Percentiles rank a stretch among this genome's conserved stretches.
Conservation (phyloP, 2,888 invertebrate species). For the Himalopsyche tibetana region DNA sequence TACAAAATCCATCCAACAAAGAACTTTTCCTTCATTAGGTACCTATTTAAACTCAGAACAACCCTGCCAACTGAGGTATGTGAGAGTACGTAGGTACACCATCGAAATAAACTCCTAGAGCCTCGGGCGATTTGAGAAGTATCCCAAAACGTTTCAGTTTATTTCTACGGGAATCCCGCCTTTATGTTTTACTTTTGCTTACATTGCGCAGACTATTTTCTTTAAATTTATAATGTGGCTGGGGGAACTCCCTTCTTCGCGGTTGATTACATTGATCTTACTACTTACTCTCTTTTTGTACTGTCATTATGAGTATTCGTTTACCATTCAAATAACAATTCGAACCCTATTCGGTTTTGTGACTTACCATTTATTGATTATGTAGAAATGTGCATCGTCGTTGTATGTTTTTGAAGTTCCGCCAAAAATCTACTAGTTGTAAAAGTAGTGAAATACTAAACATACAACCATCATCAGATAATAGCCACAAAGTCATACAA, state of each 20-base stretch:
- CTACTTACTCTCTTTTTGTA: slow-evolving; percentile 21
- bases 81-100: neutral
- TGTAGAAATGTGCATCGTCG: too few species aligned
- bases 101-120: slow-evolving; percentile 52
- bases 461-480: too few species aligned
- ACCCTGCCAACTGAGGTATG: slow-evolving; percentile 2
- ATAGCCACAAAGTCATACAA: too few species aligned
- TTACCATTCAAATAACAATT: slow-evolving; percentile 45
- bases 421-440: too few species aligned
- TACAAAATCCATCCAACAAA: neutral
- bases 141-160: slow-evolving; percentile 51
- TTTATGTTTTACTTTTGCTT: slow-evolving; percentile 45
- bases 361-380: neutral
- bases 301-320: slow-evolving; percentile 45
- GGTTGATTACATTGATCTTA: slow-evolving; percentile 59
- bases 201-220: slow-evolving; percentile 52
- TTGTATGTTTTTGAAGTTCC: too few species aligned
- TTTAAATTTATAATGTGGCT: slow-evolving; percentile 54
- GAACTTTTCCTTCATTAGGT: slow-evolving; percentile 5
- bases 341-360: neutral
- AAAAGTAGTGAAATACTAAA: too few species aligned
- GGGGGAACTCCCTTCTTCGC: slow-evolving; percentile 52
- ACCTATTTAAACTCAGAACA: slow-evolving; percentile 1
- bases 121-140: slow-evolving; percentile 54
- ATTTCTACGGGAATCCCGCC: slow-evolving; percentile 44